Base-by-base conservation (phyloP, 2,113 vertebrate genomes). In the Dascyllus trimaculatus region DNA sequence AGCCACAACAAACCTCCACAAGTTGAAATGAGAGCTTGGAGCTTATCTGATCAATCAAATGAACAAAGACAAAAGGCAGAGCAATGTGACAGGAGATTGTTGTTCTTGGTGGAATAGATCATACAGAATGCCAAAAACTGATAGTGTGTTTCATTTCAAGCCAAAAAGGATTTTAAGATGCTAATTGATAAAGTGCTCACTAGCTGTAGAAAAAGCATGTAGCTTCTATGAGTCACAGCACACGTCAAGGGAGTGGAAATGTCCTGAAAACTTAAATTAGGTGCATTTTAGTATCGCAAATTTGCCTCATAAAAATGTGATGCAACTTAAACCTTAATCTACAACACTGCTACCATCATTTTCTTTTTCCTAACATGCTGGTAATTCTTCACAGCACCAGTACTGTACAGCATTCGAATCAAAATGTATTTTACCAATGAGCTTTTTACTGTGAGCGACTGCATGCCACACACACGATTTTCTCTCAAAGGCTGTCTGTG, bases 11-110 rank as follows among this genome's bases (percentile, higher is more conserved):
- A 89, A 45, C 26, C 24, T 74, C 63, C 56, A 57, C 22, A 15
- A 61, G 77, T 69, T 85, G 77, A 88, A 93, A 82, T 78, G 49
- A 80, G 80, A 82, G 75, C 71, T 1, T 63, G 22, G 26, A 1
- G 22, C 83, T 89, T 92, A 92, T 91, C 90, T 89, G 88, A 90
- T 94, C 74, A 79, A 82, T 75, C 80, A 84, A 84, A 90, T 86
- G 85, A 91, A 81, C 88, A 88, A 84, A 88, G 84, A 92, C 88
- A 85, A 93, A 85, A 85, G 73, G 32, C 32, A 81, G 43, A 61
- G 61, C 24, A 22, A 29, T 40, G 53, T 24, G 60, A 51, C 49
- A 25, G 56, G 26, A 6, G 3, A n/a, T 63, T 83, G 66, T 77
- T 80, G 52, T 76, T 66, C 29, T 74, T 67, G n/a, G 67, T 26